These are phyloP conservation scores for Actenoides lindsayi DNA, from an alignment of 2,113 vertebrate genomes.

Conservation along the genomic window DNA sequence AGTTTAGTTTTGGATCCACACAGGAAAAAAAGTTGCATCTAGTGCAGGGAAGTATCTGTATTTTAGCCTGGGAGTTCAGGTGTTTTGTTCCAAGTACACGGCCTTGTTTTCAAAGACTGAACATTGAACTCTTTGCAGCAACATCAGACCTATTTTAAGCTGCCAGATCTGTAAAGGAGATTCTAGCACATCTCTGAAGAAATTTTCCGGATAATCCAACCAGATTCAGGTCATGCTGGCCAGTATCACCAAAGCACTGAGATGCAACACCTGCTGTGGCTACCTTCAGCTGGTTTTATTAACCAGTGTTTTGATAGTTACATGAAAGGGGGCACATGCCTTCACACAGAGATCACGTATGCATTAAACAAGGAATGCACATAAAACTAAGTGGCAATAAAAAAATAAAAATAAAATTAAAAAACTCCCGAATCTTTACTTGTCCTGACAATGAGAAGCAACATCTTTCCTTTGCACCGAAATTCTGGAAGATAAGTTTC, in stretches of 20 bases:
- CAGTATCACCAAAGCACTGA: background rate
- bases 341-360: background rate
- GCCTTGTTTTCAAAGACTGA: background rate
- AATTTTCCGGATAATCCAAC: background rate
- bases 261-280: background rate
- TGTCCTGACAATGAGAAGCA: background rate
- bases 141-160: background rate
- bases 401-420: background rate
- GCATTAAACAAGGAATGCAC: background rate
- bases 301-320: background rate
- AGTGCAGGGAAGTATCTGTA: background rate
- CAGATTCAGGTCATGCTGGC: background rate
- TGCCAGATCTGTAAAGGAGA: background rate
- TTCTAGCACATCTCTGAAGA: background rate
- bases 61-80: background rate
- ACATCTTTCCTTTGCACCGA: background rate
- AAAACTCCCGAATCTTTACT: background rate
- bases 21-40: background rate
- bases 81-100: background rate
- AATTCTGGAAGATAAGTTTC: background rate
- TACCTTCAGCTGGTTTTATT: background rate
- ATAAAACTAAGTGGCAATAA: background rate
- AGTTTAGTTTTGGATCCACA: background rate
- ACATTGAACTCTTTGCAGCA: background rate
- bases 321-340: fast-evolving